Percentiles rank a stretch among this genome's conserved stretches.
Evolutionary conservation across 2,888 invertebrate species (phyloP).

Genomic region (Gonocerus acuteangulatus): DNA sequence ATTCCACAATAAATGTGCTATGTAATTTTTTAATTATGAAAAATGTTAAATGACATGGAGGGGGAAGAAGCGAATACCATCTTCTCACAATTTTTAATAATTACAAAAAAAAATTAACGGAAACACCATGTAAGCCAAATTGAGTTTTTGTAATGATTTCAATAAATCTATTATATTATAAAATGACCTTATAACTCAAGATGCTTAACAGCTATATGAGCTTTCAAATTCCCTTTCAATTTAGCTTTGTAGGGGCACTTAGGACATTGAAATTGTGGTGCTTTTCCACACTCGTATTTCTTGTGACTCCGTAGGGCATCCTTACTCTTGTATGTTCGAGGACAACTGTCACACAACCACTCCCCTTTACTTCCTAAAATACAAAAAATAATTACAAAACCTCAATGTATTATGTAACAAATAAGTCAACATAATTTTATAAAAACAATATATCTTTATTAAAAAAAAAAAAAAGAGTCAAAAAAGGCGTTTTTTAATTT

Average conservation of each 20-base stretch:
- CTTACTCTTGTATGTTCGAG: conserved; percentile 4
- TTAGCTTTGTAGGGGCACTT: conserved; percentile 39
- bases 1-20: no score
- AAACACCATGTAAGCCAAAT: no score
- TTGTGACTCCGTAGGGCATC: conserved; percentile 38
- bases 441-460: neutral
- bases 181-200: no score
- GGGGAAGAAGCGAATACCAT: no score
- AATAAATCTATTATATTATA: no score
- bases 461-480: neutral
- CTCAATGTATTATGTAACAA: neutral
- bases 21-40: no score
- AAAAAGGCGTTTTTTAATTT: neutral
- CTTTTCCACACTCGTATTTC: conserved; percentile 44
- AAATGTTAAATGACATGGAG: no score
- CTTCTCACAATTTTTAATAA: no score
- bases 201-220: conserved; percentile 16
- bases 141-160: no score
- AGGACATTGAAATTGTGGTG: conserved; percentile 43
- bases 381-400: neutral
- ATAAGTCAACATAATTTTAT: neutral
- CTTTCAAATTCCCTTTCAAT: conserved; percentile 26
- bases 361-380: neutral
- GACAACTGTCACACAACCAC: neutral
- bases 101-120: no score